Conservation (phyloP, 2,113 vertebrate species). For the Picathartes gymnocephalus region DNA sequence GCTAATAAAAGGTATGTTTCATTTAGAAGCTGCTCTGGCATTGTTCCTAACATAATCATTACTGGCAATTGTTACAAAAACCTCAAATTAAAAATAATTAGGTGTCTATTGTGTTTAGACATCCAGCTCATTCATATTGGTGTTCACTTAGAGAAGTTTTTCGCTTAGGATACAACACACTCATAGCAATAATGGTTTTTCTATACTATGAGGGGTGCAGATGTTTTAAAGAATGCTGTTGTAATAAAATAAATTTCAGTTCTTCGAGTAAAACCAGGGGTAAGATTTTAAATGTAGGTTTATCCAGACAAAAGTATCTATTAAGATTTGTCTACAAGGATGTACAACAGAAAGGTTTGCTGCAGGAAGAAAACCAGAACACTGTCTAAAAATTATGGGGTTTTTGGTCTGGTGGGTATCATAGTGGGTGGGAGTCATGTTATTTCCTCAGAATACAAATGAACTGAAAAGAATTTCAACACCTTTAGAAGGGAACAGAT, state of each 20-base stretch:
- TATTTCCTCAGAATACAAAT: neutral
- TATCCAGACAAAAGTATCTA: neutral
- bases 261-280: neutral
- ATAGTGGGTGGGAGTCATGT: neutral
- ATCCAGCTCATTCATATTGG: neutral
- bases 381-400: rapidly evolving
- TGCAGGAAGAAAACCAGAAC: neutral
- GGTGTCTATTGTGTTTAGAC: neutral
- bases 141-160: neutral
- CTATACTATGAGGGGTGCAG: neutral
- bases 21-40: neutral
- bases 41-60: neutral
- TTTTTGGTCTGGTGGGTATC: neutral
- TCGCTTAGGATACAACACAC: neutral
- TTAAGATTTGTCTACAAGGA: neutral
- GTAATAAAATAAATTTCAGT: neutral
- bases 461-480: neutral
- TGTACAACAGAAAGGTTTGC: neutral
- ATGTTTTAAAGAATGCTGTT: neutral
- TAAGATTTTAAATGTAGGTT: neutral
- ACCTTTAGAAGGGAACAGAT: neutral
- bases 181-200: neutral
- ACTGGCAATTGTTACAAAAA: neutral
- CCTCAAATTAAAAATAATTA: neutral
- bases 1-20: neutral